Base-by-base conservation (phyloP, 2,888 invertebrate species). In the Abrostola triplasia region DNA sequence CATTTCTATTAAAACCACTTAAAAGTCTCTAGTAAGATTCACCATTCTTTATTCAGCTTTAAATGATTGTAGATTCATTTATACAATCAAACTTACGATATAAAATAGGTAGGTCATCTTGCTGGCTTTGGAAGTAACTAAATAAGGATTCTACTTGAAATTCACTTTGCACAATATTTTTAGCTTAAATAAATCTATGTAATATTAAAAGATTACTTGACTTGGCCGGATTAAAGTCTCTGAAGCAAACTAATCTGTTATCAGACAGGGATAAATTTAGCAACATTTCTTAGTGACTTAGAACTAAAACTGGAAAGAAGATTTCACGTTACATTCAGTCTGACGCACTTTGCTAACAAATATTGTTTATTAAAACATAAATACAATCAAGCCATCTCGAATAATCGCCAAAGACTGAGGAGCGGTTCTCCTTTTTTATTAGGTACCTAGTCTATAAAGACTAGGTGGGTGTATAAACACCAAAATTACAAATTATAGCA, bases 171-270 rank as follows among this genome's bases (percentile, higher is more conserved):
- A 11, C 40, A 56, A 36, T 70, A 7, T 44, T n/a, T 41, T 57
- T 7, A 36, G 11, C 58, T 66, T 59, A 59, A 37, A 44, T 69
- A 70, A 71, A 56, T 41, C 49, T 49, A 49, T 59, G 13, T 41
- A 36, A 12, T 36, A 11, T 37, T 47, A 5, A 47, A 64, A 62
- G 41, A 64, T 62, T 53, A 66, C 52, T 64, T 55, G 51, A 64
- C 67, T 63, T 48, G 54, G 44, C 57, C 35, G 53, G 58, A 67
- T 77, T 75, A 69, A 67, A 70, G 67, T 69, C 71, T 70, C 59
- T 62, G 62, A 59, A 65, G 57, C 12, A 44, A 55, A 61, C 67
- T 77, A 64, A 77, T 60, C 66, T 65, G 58, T 36, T 73, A 64
- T 64, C 63, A 76, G 64, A 66, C 74, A 50, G 50, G 50, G 62